phyloP scores from a whole-genome alignment of 1,140 invertebrate genomes.

The Panulirus ornatus region DNA sequence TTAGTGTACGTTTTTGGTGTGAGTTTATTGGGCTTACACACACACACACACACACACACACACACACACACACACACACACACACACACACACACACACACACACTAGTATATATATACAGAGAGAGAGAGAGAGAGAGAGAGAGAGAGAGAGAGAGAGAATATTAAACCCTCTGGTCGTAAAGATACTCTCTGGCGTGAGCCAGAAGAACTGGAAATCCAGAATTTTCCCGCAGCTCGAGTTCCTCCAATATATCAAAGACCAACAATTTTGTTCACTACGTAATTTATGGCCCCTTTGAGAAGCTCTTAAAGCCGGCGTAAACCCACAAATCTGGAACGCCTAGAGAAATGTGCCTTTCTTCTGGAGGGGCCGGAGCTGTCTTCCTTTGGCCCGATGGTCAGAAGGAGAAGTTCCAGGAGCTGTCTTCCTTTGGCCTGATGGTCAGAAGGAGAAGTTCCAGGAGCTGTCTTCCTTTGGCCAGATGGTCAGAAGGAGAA shows the following conservation, averaged over 20 bases:
- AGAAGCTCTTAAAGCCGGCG: neutral
- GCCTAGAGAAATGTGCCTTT: neutral
- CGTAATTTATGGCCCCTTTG: slow-evolving; percentile 16
- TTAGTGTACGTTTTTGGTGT: too few species aligned
- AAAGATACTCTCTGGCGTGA: too few species aligned
- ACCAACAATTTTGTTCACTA: neutral
- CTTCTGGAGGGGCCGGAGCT: neutral
- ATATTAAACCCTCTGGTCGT: too few species aligned
- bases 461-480: too few species aligned
- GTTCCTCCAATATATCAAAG: too few species aligned
- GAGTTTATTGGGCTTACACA: neutral
- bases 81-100: neutral
- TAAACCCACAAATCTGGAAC: slow-evolving; percentile 24
- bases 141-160: too few species aligned
- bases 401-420: too few species aligned
- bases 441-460: neutral
- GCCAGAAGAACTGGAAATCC: too few species aligned
- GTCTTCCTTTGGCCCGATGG: too few species aligned
- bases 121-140: neutral
- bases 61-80: neutral
- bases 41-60: neutral
- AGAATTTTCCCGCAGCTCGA: too few species aligned
- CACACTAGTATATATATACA: too few species aligned
- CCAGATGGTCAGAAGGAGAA: too few species aligned
- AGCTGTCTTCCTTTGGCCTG: neutral